Conservation (phyloP, 2,797 vertebrate species). For the Argya squamiceps region DNA sequence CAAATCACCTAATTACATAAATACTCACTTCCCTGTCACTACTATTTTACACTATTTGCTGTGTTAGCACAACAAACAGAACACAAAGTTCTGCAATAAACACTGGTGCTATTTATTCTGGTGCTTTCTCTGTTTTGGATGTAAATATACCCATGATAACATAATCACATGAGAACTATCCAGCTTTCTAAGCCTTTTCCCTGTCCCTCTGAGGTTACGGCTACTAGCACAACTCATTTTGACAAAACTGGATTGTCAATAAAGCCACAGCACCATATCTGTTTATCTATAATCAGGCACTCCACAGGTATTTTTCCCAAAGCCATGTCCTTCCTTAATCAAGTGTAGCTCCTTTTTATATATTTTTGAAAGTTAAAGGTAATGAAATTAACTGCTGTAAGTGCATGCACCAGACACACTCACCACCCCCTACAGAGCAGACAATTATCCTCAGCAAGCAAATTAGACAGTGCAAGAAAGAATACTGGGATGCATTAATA, state of each 20-base stretch:
- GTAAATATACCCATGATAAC: neutral
- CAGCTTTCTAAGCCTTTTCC: neutral
- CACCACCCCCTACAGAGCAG: neutral
- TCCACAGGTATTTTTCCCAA: neutral
- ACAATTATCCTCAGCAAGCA: neutral
- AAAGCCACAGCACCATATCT: neutral
- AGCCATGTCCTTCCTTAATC: neutral
- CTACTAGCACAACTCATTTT: neutral
- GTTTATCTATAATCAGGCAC: neutral
- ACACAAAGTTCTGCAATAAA: neutral
- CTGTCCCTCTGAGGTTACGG: neutral
- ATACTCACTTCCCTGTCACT: neutral
- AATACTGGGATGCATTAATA: neutral
- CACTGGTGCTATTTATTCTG: neutral
- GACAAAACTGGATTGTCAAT: neutral
- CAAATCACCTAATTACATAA: neutral
- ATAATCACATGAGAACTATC: neutral
- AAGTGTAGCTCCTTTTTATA: neutral
- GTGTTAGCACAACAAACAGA: neutral
- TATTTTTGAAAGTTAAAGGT: neutral
- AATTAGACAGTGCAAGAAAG: neutral
- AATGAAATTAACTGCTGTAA: neutral
- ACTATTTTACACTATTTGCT: neutral
- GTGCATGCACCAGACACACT: neutral
- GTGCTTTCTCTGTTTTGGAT: neutral